Conservation (phyloP, 1,140 invertebrate genomes). For the Parapsyche elsis region DNA sequence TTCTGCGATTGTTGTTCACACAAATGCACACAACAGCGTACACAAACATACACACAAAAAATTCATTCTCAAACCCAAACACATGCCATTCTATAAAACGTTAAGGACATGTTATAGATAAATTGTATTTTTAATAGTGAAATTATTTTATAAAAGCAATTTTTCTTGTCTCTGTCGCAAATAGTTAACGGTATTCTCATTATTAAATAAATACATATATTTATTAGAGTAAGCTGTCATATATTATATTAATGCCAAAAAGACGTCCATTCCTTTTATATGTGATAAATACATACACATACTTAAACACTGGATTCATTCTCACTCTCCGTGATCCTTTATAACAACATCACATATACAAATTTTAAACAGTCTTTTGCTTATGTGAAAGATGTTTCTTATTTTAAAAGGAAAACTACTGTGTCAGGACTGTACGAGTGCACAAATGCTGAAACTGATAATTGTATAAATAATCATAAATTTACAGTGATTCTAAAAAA, state of each 20-base stretch:
- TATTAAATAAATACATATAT: slow-evolving; percentile 26
- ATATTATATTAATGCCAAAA: slow-evolving; percentile 38
- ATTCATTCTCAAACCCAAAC: background rate
- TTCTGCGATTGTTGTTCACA: background rate
- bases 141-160: slow-evolving; percentile 32
- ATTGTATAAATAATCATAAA: too few relatives aligned
- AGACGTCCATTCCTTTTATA: slow-evolving; percentile 36
- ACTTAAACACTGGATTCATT: background rate
- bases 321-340: background rate
- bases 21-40: background rate
- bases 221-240: slow-evolving; percentile 33
- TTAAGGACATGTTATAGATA: slow-evolving; percentile 7
- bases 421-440: too few relatives aligned
- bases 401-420: too few relatives aligned
- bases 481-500: too few relatives aligned
- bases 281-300: background rate
- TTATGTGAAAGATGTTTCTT: too few relatives aligned
- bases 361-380: too few relatives aligned
- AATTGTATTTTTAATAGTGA: slow-evolving; percentile 39
- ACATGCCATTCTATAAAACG: slow-evolving; percentile 13
- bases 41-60: background rate
- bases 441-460: too few relatives aligned
- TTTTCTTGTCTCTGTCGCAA: slow-evolving; percentile 3
- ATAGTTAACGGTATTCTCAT: slow-evolving; percentile 24
- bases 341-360: background rate